A percentile compares a stretch with the other conserved stretches of the same genome.
These are phyloP conservation scores for Acleris emargana DNA, from an alignment of 2,888 invertebrate species.

Conservation along the genomic window DNA sequence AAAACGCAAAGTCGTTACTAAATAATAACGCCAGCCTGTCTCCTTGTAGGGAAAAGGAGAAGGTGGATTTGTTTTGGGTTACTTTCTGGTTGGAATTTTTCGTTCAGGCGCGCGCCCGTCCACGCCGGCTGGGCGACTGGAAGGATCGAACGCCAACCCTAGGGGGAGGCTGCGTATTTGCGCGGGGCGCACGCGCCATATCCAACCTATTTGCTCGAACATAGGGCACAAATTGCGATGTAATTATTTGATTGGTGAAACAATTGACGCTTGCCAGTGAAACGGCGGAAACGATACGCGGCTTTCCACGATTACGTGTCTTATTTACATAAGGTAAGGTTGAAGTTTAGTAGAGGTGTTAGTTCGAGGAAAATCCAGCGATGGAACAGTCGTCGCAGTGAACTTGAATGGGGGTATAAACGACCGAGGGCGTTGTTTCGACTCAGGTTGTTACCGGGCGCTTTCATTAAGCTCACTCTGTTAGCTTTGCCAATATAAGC, in stretches of 20 bases:
- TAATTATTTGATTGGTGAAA: slow-evolving; percentile 48
- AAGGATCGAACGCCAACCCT: slow-evolving; percentile 79
- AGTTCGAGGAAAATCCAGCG: slow-evolving; percentile 55
- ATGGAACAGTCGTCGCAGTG: slow-evolving; percentile 67
- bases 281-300: slow-evolving; percentile 51
- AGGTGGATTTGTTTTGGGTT: slow-evolving; percentile 62
- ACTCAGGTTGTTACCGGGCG: slow-evolving; percentile 62
- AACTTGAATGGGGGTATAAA: slow-evolving; percentile 63
- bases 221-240: slow-evolving; percentile 55
- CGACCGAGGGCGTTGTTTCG: slow-evolving; percentile 70
- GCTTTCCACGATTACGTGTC: slow-evolving; percentile 43
- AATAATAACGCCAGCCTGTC: slow-evolving; percentile 57
- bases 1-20: slow-evolving; percentile 68
- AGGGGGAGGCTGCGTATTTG: slow-evolving; percentile 80
- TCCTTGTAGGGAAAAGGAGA: slow-evolving; percentile 72
- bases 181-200: slow-evolving; percentile 51
- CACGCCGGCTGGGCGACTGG: slow-evolving; percentile 80
- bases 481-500: slow-evolving; percentile 47
- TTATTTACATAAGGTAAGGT: slow-evolving; percentile 47
- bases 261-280: slow-evolving; percentile 49
- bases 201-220: slow-evolving; percentile 44
- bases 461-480: slow-evolving; percentile 66
- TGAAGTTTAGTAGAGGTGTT: slow-evolving; percentile 43
- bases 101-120: slow-evolving; percentile 70
- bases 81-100: slow-evolving; percentile 52